A percentile compares a stretch with the other conserved stretches of the same genome.
phyloP scores from a whole-genome alignment of 2,113 vertebrate species.

The Noctilio leporinus region DNA sequence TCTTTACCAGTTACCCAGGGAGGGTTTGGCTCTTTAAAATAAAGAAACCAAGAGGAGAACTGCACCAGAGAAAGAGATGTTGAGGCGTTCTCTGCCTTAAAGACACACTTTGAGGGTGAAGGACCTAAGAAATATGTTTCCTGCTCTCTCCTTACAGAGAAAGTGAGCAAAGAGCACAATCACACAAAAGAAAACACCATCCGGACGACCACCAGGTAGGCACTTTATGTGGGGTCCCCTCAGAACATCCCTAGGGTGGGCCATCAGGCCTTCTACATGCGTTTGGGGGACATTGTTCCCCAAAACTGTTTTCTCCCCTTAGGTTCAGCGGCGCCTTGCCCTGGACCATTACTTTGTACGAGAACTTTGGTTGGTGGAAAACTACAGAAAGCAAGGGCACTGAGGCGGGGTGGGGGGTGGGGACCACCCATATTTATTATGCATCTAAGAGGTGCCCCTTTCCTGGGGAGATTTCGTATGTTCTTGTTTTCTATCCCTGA shows the following conservation, averaged over 20 bases:
- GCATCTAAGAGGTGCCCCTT: not conserved
- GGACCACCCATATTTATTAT: not conserved
- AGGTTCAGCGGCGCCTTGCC: not conserved
- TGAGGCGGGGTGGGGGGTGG: not conserved
- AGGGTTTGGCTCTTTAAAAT: not conserved
- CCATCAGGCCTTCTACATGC: rapidly evolving
- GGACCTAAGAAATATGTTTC: not conserved
- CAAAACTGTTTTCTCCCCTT: not conserved
- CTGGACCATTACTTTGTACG: not conserved
- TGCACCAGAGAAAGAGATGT: not conserved
- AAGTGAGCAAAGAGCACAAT: constrained; percentile 99
- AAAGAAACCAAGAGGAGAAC: not conserved
- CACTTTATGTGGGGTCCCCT: not conserved
- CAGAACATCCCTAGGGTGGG: rapidly evolving
- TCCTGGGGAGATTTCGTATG: not conserved
- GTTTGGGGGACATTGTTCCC: not conserved
- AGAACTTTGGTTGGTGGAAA: not conserved
- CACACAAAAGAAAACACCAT: constrained; percentile 90
- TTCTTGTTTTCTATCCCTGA: not conserved
- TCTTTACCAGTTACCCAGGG: not conserved
- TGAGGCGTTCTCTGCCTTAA: not conserved
- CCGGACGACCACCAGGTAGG: constrained; percentile 91
- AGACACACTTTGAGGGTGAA: not conserved
- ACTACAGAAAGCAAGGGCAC: not conserved
- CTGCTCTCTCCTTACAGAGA: constrained; percentile 84